phyloP scores from a whole-genome alignment of 2,888 invertebrate genomes.

The Perdita meconis region DNA sequence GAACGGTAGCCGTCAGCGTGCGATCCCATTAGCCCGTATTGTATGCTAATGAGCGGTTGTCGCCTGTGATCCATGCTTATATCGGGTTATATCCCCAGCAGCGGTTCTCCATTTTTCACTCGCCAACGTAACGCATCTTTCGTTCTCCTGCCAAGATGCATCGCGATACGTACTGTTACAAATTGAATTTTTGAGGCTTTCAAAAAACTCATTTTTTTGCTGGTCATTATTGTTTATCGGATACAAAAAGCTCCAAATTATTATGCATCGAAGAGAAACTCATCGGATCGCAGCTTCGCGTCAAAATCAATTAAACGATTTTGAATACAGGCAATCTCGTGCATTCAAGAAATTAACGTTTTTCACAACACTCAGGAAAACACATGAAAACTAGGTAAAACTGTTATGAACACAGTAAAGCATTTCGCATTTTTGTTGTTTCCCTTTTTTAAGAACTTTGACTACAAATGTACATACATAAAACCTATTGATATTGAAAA shows the following conservation, averaged over 20 bases:
- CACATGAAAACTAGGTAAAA: constrained; percentile 45
- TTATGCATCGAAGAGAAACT: constrained; percentile 1
- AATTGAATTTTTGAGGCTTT: neutral
- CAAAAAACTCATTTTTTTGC: neutral
- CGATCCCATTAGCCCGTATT: constrained; percentile 81
- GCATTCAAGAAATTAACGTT: constrained; percentile 24
- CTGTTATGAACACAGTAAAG: constrained; percentile 24
- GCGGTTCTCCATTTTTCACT: constrained; percentile 70
- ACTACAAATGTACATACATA: too few relatives aligned
- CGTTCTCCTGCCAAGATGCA: constrained; percentile 11
- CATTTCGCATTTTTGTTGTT: too few relatives aligned
- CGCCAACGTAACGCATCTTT: constrained; percentile 26
- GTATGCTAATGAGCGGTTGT: constrained; percentile 82
- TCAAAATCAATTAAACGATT: constrained; percentile 45
- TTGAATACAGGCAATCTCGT: constrained; percentile 34
- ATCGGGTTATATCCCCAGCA: constrained; percentile 74
- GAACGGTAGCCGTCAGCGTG: constrained; percentile 80
- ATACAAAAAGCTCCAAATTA: neutral
- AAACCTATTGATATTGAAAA: too few relatives aligned
- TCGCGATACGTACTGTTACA: neutral
- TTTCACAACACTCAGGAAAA: constrained; percentile 4
- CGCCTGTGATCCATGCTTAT: constrained; percentile 78
- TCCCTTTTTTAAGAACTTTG: too few relatives aligned
- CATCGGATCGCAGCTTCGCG: neutral
- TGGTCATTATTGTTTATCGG: neutral